These are phyloP conservation scores for Threskiornis aethiopicus DNA, from an alignment of 2,797 vertebrate genomes.

Conservation along the genomic window DNA sequence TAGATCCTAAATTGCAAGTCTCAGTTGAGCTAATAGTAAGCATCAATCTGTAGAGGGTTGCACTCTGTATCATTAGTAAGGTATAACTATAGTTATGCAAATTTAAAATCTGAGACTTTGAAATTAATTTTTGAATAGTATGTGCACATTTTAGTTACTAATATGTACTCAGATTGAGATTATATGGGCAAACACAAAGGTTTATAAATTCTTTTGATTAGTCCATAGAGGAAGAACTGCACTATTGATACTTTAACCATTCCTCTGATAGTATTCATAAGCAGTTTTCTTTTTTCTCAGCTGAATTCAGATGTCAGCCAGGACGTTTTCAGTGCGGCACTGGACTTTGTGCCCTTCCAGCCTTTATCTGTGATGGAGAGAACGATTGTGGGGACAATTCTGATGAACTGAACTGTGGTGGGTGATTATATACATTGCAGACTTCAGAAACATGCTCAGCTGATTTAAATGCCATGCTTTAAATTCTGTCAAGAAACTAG, in stretches of 20 bases:
- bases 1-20: not conserved
- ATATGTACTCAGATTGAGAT: not conserved
- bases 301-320: conserved; percentile 93
- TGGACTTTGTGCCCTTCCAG: conserved; percentile 94
- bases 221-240: not conserved
- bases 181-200: not conserved
- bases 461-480: not conserved
- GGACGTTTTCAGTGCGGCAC: conserved; percentile 97
- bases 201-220: not conserved
- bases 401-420: conserved; percentile 94
- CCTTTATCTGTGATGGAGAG: conserved; percentile 97
- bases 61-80: not conserved
- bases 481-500: not conserved
- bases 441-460: not conserved
- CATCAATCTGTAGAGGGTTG: not conserved
- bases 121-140: not conserved
- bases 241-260: not conserved
- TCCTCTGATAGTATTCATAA: not conserved
- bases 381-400: conserved; percentile 96
- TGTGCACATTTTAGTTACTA: not conserved
- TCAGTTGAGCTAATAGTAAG: not conserved
- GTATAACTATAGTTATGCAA: not conserved
- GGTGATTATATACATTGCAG: conserved; percentile 5
- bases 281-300: conserved; percentile 65
- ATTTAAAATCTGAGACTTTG: not conserved